Conservation (phyloP, 2,113 vertebrate species). For the Pygathrix nemaeus region DNA sequence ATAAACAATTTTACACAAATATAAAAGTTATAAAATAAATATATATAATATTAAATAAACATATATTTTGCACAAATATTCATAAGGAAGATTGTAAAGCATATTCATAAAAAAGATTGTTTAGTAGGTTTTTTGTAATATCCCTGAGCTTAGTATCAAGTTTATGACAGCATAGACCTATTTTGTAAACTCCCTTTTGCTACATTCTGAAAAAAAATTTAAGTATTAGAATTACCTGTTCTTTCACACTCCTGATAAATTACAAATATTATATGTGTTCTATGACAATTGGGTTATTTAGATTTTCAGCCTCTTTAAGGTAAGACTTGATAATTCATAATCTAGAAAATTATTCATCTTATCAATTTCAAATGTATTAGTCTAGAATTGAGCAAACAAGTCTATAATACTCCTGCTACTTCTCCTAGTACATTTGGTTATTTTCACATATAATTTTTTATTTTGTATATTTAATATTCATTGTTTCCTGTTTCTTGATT, state of each 20-base stretch:
- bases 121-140: neutral
- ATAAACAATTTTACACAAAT: too few relatives aligned
- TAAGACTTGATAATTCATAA: neutral
- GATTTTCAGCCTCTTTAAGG: neutral
- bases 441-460: neutral
- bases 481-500: neutral
- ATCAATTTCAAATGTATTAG: neutral
- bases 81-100: too few relatives aligned
- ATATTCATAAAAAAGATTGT: neutral
- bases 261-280: neutral
- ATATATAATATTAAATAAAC: too few relatives aligned
- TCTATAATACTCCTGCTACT: neutral
- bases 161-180: neutral
- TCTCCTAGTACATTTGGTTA: neutral
- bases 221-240: neutral
- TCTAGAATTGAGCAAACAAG: neutral
- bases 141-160: neutral
- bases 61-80: too few relatives aligned
- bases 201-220: neutral
- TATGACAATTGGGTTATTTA: neutral
- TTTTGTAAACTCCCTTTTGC: neutral
- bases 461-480: neutral
- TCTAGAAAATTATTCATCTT: neutral
- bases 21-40: too few relatives aligned
- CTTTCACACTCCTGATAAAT: neutral